Evolutionary conservation across 2,888 invertebrate genomes (phyloP).

Genomic region (Nymphalis c-album): DNA sequence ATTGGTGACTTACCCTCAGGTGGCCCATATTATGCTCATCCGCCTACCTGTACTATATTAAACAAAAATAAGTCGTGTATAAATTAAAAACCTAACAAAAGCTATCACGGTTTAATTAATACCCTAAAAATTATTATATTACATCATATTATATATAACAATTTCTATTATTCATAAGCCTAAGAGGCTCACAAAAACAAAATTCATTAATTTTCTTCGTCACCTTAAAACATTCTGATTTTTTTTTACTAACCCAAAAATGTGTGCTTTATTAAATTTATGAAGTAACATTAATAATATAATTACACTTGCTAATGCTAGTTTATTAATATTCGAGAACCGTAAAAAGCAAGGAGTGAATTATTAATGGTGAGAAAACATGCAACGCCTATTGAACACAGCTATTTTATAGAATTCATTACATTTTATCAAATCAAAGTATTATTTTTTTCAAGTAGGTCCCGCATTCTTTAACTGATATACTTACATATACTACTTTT

Average conservation of each 20-base stretch:
- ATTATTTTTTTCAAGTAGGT: neutral
- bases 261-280: conserved; percentile 8
- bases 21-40: no score
- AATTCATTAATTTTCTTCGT: neutral
- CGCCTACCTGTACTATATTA: no score
- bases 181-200: neutral
- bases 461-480: no score
- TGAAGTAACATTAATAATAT: conserved; percentile 27
- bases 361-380: conserved; percentile 60
- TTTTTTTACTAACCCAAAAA: conserved; percentile 17
- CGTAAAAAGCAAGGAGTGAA: conserved; percentile 46
- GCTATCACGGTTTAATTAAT: no score
- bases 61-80: no score
- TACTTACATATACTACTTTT: no score
- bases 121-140: no score
- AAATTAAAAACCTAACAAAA: no score
- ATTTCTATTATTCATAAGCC: neutral
- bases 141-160: no score
- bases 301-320: conserved; percentile 36
- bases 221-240: neutral
- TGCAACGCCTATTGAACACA: conserved; percentile 43
- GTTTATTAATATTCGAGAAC: conserved; percentile 37
- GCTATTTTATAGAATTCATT: conserved; percentile 14
- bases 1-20: no score
- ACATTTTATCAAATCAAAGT: neutral